Conservation (phyloP, 2,797 vertebrate species). For the Leucoraja ocellata region DNA sequence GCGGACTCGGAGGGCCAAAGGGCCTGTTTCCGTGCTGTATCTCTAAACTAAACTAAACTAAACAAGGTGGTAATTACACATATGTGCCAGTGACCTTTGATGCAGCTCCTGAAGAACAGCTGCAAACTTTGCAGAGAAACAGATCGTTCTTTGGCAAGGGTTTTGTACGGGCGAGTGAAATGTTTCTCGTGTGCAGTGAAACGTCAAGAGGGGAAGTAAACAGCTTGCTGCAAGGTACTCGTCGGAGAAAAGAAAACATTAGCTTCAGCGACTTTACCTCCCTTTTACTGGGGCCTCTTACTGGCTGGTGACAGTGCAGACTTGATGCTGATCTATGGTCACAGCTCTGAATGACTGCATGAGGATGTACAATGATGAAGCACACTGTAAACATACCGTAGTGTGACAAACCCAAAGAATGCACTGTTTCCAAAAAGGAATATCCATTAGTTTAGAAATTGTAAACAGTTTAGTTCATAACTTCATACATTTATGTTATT, state of each 20-base stretch:
- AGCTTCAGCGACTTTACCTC: background rate
- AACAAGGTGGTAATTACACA: background rate
- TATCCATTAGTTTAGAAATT: background rate
- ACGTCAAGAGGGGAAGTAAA: background rate
- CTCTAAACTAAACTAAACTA: background rate
- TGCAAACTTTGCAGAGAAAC: background rate
- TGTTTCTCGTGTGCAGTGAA: background rate
- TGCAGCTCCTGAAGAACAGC: background rate
- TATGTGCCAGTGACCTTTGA: background rate
- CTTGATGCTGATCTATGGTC: background rate
- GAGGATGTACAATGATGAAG: background rate
- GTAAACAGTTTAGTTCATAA: no score
- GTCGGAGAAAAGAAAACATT: background rate
- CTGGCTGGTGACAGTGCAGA: background rate
- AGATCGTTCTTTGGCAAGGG: background rate
- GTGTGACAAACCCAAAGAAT: background rate
- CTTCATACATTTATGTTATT: no score
- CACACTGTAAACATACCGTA: background rate
- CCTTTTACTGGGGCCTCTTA: slow-evolving; percentile 16
- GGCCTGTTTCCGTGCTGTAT: no score
- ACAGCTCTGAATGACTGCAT: background rate
- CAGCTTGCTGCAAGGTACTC: background rate
- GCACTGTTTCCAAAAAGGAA: background rate
- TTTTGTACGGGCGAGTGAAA: background rate
- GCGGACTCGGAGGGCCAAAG: no score